Conservation (phyloP, 2,797 vertebrate genomes). For the Carduelis carduelis region DNA sequence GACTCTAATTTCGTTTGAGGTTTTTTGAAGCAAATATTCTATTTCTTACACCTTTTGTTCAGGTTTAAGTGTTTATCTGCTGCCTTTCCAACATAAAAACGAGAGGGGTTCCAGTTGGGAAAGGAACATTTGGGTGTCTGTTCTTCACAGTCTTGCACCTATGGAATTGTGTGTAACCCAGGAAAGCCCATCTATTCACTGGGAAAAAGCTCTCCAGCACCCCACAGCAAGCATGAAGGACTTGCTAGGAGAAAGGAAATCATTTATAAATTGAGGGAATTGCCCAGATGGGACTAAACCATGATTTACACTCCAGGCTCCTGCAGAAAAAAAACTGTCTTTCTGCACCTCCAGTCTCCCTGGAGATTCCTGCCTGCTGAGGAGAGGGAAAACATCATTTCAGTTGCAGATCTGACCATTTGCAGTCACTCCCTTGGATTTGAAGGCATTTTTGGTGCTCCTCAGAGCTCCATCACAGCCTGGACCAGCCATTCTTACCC, state of each 20-base stretch:
- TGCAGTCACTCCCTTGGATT: not conserved
- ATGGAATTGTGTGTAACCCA: not conserved
- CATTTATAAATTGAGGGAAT: not conserved
- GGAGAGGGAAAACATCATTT: not conserved
- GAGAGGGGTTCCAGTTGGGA: not conserved
- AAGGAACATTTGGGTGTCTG: not conserved
- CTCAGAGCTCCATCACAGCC: not conserved
- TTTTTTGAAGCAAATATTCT: not conserved
- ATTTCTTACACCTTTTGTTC: not conserved
- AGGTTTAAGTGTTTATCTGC: not conserved
- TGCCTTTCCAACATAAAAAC: not conserved
- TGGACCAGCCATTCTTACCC: accelerated
- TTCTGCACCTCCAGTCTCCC: not conserved
- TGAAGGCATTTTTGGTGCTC: not conserved
- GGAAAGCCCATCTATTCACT: not conserved
- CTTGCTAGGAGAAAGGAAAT: not conserved
- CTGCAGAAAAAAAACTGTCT: not conserved
- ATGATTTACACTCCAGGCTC: not conserved
- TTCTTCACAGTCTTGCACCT: not conserved
- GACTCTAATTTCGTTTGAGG: not conserved
- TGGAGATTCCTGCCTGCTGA: not conserved
- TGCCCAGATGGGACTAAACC: not conserved
- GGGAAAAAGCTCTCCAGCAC: not conserved
- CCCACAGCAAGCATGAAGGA: not conserved
- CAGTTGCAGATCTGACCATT: not conserved